These are phyloP conservation scores for Hiodon alosoides DNA, from an alignment of 2,113 vertebrate species.

Conservation along the genomic window DNA sequence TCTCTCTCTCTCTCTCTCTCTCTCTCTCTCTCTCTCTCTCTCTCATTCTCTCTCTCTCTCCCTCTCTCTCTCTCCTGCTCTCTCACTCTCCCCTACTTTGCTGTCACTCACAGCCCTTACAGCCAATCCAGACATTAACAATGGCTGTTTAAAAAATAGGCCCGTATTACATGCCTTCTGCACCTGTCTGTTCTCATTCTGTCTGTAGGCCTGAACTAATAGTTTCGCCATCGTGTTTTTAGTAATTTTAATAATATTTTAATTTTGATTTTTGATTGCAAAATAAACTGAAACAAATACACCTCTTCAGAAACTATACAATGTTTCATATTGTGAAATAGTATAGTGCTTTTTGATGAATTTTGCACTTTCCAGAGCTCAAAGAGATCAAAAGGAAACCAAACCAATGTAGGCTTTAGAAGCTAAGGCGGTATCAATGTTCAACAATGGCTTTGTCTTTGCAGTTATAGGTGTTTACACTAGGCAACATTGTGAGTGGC, in stretches of 20 bases:
- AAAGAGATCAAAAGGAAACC: too few relatives aligned
- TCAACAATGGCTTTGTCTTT: too few relatives aligned
- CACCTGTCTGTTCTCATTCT: slow-evolving; percentile 11
- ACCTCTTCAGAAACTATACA: not conserved
- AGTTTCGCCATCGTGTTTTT: not conserved
- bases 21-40: not conserved
- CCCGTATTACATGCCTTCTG: not conserved
- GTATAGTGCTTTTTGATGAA: not conserved
- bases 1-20: slow-evolving; percentile 25
- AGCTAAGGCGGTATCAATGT: too few relatives aligned
- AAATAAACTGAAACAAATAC: not conserved
- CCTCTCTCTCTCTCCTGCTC: not conserved
- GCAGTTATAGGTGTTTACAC: too few relatives aligned
- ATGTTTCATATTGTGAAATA: not conserved
- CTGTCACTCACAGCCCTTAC: slow-evolving; percentile 8
- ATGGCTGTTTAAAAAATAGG: not conserved
- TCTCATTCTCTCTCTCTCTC: not conserved
- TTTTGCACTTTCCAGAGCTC: not conserved
- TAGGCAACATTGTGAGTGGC: too few relatives aligned
- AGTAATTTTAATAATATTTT: not conserved
- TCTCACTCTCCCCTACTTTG: not conserved
- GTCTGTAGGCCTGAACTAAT: not conserved
- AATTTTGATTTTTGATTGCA: not conserved
- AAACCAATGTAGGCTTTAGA: too few relatives aligned
- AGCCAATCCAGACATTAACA: slow-evolving; percentile 2